Conservation (phyloP, 2,888 invertebrate species). For the Sphaerolaimus hirsutus region DNA sequence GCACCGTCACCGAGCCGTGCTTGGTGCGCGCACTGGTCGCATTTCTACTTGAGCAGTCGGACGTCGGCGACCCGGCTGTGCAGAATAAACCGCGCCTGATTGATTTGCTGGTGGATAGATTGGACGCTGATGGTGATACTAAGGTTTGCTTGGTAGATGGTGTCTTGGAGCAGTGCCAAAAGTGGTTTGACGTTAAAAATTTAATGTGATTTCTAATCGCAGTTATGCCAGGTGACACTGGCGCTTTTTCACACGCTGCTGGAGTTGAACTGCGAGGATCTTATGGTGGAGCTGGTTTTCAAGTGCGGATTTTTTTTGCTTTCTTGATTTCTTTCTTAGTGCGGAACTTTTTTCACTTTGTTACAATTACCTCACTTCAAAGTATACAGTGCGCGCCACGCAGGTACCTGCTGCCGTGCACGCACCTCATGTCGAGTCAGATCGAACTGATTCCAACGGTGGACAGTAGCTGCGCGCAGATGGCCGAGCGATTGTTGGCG, state of each 20-base stretch:
- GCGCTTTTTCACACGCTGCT: slow-evolving; percentile 69
- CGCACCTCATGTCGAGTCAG: slow-evolving; percentile 57
- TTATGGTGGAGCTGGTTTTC: slow-evolving; percentile 68
- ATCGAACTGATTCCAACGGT: slow-evolving; percentile 43
- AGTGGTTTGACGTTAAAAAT: slow-evolving; percentile 1
- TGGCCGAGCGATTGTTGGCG: slow-evolving; percentile 48
- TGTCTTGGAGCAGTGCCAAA: too few relatives aligned
- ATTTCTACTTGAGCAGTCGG: slow-evolving; percentile 49
- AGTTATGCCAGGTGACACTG: slow-evolving; percentile 55
- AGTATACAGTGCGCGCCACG: background rate
- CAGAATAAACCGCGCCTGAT: too few relatives aligned
- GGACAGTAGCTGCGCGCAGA: slow-evolving; percentile 47
- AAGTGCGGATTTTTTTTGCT: slow-evolving; percentile 22
- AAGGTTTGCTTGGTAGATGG: background rate
- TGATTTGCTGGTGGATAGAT: background rate
- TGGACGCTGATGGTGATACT: background rate
- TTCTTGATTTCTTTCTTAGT: background rate
- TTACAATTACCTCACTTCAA: slow-evolving; percentile 3
- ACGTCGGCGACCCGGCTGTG: too few relatives aligned
- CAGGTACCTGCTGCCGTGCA: slow-evolving; percentile 54
- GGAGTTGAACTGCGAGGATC: slow-evolving; percentile 76
- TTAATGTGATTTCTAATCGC: slow-evolving; percentile 4
- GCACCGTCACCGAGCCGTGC: slow-evolving; percentile 60
- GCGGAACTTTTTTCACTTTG: background rate
- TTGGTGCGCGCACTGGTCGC: slow-evolving; percentile 54